Evolutionary conservation across 2,888 invertebrate genomes (phyloP), one percentile per base, ranked within the genome.

Genomic region (Gymnocheta viridis): DNA sequence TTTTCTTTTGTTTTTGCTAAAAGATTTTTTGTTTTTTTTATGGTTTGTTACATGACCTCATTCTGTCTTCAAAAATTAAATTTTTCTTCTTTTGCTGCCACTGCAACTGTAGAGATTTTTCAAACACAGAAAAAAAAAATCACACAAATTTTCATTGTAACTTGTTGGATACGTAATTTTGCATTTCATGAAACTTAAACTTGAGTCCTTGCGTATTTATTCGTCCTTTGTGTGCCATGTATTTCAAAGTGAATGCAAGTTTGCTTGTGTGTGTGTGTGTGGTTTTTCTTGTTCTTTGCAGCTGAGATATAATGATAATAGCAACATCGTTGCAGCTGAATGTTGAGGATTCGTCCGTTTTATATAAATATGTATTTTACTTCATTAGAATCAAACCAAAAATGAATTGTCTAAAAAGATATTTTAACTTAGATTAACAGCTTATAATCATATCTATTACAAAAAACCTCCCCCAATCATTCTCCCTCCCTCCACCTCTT

Each of bases 401-500:
- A 81, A 81, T 81, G 72, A 77, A 81, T 81, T 78, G 73, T 73
- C 67, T 54, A 73, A 56, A 77, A 66, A 84, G 77, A 83, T 83
- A 80, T 80, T 83, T 76, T 67, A 83, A 81, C 72, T 77, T 73
- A 84, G 84, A 81, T 84, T 84, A 81, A 84, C 84, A 78, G 84
- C 84, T 84, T 84, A 84, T 84, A 84, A 84, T 81, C 84, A 69
- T 84, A 84, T 84, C 84, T 84, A 73, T 84, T 81, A 84, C 77
- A 62, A 49, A 49, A 27, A 62, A 62, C 29, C 51, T 51, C 49
- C 60, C 51, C 29, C 35, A 66, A 22, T 7, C n/a, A 64, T 35
- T n/a, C 44, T 35, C 29, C 38, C 49, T 22, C 35, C 2, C 17
- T 19, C 51, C 17, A 1, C 19, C 27, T 12, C 38, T 35, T 14